phyloP scores from a whole-genome alignment of 2,888 invertebrate species.

The Toxonevra muliebris region DNA sequence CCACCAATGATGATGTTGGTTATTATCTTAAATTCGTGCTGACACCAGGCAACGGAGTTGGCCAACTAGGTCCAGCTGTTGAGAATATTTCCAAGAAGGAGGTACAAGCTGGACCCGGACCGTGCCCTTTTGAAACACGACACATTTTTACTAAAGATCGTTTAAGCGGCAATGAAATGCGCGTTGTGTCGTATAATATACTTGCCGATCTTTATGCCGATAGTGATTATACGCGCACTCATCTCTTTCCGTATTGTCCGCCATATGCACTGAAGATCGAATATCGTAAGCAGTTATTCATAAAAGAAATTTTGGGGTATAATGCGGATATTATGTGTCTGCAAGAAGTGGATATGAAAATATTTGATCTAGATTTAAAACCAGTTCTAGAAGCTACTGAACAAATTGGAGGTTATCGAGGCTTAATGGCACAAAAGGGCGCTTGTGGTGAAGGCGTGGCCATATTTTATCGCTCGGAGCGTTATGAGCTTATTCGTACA shows the following conservation, averaged over 20 bases:
- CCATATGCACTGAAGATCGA: conserved; percentile 81
- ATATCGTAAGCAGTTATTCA: conserved; percentile 85
- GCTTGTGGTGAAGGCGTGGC: conserved; percentile 83
- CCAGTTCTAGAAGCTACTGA: conserved; percentile 67
- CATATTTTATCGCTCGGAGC: conserved; percentile 75
- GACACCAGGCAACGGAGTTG: conserved; percentile 67
- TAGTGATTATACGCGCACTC: conserved; percentile 77
- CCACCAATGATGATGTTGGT: conserved; percentile 72
- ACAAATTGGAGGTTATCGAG: conserved; percentile 66
- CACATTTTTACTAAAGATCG: conserved; percentile 75
- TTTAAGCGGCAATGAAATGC: conserved; percentile 66
- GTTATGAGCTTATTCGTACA: conserved; percentile 72
- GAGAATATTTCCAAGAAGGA: conserved; percentile 70
- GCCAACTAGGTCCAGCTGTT: conserved; percentile 69
- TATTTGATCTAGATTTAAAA: conserved; percentile 75
- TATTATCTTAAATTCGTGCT: conserved; percentile 71
- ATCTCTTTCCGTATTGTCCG: conserved; percentile 86
- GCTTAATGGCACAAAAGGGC: conserved; percentile 77
- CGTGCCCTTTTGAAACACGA: conserved; percentile 83
- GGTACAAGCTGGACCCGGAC: conserved; percentile 79
- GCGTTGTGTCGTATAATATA: conserved; percentile 89
- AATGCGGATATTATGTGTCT: conserved; percentile 90
- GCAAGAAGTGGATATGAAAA: conserved; percentile 89
- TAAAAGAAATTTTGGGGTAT: conserved; percentile 85
- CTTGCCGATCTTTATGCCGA: conserved; percentile 92